Percentiles rank a stretch among this genome's conserved stretches.
Evolutionary conservation across 2,888 invertebrate species (phyloP).

Genomic region (Habroteleia sp.): DNA sequence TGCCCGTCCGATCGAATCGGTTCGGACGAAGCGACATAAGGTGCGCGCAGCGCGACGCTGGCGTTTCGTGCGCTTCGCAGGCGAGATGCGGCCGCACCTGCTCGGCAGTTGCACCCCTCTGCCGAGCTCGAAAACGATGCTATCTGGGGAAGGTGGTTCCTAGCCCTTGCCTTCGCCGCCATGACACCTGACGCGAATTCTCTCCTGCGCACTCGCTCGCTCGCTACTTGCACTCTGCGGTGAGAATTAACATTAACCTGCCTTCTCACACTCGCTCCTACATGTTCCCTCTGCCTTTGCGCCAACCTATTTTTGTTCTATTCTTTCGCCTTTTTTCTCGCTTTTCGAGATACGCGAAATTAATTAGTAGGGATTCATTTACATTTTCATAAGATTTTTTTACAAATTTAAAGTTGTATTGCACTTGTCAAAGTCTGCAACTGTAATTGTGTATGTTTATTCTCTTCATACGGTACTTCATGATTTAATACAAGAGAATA

Average conservation of each 20-base stretch:
- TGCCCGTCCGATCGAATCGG: slow-evolving; percentile 18
- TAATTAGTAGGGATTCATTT: too few relatives aligned
- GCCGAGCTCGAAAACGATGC: slow-evolving; percentile 74
- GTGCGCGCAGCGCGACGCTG: slow-evolving; percentile 39
- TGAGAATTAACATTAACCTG: slow-evolving; percentile 77
- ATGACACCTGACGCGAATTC: slow-evolving; percentile 78
- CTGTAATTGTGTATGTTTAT: too few relatives aligned
- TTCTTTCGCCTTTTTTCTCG: not conserved
- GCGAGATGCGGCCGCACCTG: slow-evolving; percentile 72
- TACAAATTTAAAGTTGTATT: too few relatives aligned
- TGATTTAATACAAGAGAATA: too few relatives aligned
- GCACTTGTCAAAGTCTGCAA: too few relatives aligned
- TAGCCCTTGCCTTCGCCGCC: slow-evolving; percentile 63
- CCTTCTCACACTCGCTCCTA: slow-evolving; percentile 73
- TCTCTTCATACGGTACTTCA: too few relatives aligned
- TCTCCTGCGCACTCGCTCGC: slow-evolving; percentile 33
- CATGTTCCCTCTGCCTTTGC: slow-evolving; percentile 8
- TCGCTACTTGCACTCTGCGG: slow-evolving; percentile 67
- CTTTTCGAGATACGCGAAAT: not conserved
- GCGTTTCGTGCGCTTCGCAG: slow-evolving; percentile 42
- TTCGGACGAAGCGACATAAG: slow-evolving; percentile 46
- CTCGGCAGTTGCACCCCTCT: slow-evolving; percentile 76
- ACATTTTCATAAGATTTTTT: too few relatives aligned
- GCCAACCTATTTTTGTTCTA: not conserved
- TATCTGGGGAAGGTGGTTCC: slow-evolving; percentile 74